phyloP scores from a whole-genome alignment of 2,888 invertebrate species.

The Brachypalpus laphriformis region DNA sequence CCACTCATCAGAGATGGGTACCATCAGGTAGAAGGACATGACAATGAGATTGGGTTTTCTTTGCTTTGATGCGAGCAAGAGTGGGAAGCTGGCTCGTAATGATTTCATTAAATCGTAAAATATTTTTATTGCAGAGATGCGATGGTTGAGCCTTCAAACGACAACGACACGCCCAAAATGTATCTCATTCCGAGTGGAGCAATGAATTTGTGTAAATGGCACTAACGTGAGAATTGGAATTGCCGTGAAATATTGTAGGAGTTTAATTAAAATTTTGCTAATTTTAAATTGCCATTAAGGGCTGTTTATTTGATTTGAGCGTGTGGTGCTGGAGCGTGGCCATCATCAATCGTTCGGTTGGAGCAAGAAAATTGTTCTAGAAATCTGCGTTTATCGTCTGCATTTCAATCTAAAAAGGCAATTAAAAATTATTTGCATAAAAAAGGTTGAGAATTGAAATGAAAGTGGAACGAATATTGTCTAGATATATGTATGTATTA shows the following conservation, averaged over 20 bases:
- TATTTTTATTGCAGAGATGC: constrained; percentile 66
- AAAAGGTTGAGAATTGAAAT: constrained; percentile 11
- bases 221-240: constrained; percentile 53
- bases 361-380: neutral
- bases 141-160: constrained; percentile 42
- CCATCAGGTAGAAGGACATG: constrained; percentile 13
- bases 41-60: constrained; percentile 15
- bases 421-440: constrained; percentile 30
- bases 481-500: no score
- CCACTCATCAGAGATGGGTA: constrained; percentile 10
- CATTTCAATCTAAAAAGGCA: constrained; percentile 33
- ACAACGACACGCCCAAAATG: constrained; percentile 2
- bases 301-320: constrained; percentile 62
- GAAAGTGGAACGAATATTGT: neutral
- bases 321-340: neutral
- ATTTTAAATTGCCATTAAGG: constrained; percentile 66
- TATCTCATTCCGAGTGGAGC: constrained; percentile 43
- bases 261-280: constrained; percentile 73
- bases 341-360: neutral
- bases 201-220: constrained; percentile 48
- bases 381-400: constrained; percentile 11
- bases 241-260: constrained; percentile 49
- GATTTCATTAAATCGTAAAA: constrained; percentile 73
- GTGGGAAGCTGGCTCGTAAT: constrained; percentile 41
- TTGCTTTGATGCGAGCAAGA: constrained; percentile 1